A percentile compares a stretch with the other conserved stretches of the same genome.
Conservation (phyloP, 2,113 vertebrate genomes). For the Scopus umbretta region DNA sequence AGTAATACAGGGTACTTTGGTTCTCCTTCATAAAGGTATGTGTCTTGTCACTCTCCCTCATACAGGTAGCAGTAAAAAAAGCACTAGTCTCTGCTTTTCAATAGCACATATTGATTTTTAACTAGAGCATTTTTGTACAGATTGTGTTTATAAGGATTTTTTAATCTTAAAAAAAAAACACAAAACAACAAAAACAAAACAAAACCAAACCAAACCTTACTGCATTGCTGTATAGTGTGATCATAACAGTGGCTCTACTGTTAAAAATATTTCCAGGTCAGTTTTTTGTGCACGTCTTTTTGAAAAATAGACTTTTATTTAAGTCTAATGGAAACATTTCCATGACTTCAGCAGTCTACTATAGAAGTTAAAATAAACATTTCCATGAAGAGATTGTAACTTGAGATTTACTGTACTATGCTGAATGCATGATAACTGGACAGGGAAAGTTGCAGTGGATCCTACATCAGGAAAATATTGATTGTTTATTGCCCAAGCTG, state of each 20-base stretch:
- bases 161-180: neutral
- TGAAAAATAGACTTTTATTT: neutral
- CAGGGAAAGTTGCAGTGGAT: neutral
- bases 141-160: neutral
- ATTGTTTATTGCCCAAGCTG: neutral
- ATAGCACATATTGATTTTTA: neutral
- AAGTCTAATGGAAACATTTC: constrained; percentile 35
- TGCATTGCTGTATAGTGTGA: neutral
- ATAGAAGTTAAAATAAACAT: constrained; percentile 38
- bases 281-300: neutral
- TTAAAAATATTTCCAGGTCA: neutral
- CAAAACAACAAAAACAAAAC: too few relatives aligned
- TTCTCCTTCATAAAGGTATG: neutral
- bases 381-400: neutral
- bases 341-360: constrained; percentile 3
- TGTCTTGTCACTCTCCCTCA: neutral
- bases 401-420: neutral
- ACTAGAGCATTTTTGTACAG: neutral
- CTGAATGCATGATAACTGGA: neutral
- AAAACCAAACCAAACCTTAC: neutral
- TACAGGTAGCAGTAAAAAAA: neutral
- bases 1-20: neutral
- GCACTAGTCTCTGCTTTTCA: neutral
- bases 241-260: neutral
- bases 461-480: neutral